These are phyloP conservation scores for Leucophenga varia DNA, from an alignment of 1,140 invertebrate genomes.

Conservation along the genomic window DNA sequence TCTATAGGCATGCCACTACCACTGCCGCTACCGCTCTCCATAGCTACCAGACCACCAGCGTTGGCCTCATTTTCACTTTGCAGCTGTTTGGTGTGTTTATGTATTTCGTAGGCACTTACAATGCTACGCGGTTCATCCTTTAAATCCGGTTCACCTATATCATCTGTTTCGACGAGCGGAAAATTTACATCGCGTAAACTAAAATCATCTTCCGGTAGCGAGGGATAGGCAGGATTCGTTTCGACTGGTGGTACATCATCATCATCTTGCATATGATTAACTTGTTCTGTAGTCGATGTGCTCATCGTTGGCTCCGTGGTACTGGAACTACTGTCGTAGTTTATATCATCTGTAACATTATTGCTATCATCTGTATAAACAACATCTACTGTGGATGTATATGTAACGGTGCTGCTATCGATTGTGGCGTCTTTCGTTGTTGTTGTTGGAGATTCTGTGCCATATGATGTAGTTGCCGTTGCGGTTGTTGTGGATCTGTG, in stretches of 20 bases:
- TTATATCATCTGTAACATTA: too few species aligned
- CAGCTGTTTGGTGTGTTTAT: conserved; percentile 22
- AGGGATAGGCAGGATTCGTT: conserved; percentile 50
- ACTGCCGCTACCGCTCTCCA: conserved; percentile 29
- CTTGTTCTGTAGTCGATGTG: conserved; percentile 10
- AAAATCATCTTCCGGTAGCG: conserved; percentile 47
- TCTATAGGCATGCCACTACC: conserved; percentile 29
- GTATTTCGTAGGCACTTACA: conserved; percentile 25
- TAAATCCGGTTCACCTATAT: conserved; percentile 29
- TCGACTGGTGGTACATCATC: conserved; percentile 46
- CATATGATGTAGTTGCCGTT: conserved; percentile 1
- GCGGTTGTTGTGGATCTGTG: neutral
- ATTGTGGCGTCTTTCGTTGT: conserved; percentile 24
- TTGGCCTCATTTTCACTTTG: conserved; percentile 21
- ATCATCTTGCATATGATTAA: conserved; percentile 42
- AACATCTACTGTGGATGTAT: neutral
- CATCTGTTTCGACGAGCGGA: conserved; percentile 39
- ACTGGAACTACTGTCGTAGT: too few species aligned
- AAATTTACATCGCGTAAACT: conserved; percentile 48
- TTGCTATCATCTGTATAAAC: too few species aligned
- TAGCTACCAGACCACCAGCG: conserved; percentile 2
- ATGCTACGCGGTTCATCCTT: conserved; percentile 42
- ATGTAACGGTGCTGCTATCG: conserved; percentile 24
- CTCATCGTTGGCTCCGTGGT: too few species aligned
- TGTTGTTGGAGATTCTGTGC: conserved; percentile 8